phyloP scores from a whole-genome alignment of 2,113 vertebrate species.

The Atherinomorus stipes region DNA sequence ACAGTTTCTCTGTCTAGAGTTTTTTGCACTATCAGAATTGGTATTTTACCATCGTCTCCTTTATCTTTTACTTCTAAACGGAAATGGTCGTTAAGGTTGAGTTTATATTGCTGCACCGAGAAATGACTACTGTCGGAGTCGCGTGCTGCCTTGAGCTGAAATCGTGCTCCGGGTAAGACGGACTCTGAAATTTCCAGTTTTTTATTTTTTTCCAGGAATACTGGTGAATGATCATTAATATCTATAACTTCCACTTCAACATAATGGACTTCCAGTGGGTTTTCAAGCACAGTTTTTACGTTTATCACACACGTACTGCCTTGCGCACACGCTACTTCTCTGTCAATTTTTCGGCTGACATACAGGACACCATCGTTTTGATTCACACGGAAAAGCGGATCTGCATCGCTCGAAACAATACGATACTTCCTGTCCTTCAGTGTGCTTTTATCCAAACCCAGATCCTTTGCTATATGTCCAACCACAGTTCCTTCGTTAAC shows the following conservation, averaged over 20 bases:
- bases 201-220: constrained; percentile 69
- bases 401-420: constrained; percentile 61
- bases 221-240: constrained; percentile 82
- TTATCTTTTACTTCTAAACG: constrained; percentile 69
- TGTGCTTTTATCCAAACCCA: constrained; percentile 67
- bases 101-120: constrained; percentile 79
- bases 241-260: constrained; percentile 83
- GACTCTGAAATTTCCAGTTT: constrained; percentile 73
- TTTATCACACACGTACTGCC: constrained; percentile 71
- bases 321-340: constrained; percentile 65
- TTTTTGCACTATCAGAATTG: constrained; percentile 68
- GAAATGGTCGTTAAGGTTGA: constrained; percentile 68
- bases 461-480: constrained; percentile 75
- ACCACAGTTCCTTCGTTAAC: constrained; percentile 65
- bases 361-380: constrained; percentile 69
- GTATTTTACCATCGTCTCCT: constrained; percentile 69
- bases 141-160: constrained; percentile 75
- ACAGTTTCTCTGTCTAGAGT: constrained; percentile 69
- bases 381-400: constrained; percentile 65
- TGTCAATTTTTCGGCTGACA: constrained; percentile 68
- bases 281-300: constrained; percentile 72
- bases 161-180: constrained; percentile 63
- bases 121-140: constrained; percentile 82
- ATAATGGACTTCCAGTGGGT: constrained; percentile 78
- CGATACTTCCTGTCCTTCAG: constrained; percentile 66